Percentiles rank a stretch among this genome's conserved stretches.
Evolutionary conservation across 2,797 vertebrate genomes (phyloP).

Genomic region (Loris lydekkerianus): DNA sequence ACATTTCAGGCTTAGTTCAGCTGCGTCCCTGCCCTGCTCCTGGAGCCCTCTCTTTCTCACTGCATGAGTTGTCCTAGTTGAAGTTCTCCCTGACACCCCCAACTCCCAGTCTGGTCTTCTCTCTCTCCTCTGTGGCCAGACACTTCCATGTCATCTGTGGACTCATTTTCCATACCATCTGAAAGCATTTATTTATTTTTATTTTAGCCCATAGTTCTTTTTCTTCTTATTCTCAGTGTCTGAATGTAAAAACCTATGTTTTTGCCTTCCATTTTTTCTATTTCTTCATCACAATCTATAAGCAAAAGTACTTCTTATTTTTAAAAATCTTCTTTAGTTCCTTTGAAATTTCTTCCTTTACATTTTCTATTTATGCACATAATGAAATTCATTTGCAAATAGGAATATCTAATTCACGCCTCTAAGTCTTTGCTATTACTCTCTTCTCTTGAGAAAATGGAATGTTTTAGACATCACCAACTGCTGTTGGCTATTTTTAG

Average conservation of each 20-base stretch:
- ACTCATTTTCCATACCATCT: background rate
- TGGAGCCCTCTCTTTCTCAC: background rate
- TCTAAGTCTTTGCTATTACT: conserved; percentile 32
- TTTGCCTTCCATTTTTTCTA: background rate
- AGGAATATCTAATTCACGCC: background rate
- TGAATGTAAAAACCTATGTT: background rate
- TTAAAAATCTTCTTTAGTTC: background rate
- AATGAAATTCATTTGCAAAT: conserved; percentile 9
- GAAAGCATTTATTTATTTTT: conserved; percentile 4
- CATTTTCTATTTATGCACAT: background rate
- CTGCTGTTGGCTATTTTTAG: background rate
- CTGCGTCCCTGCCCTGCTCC: background rate
- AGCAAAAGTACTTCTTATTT: background rate
- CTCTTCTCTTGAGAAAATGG: background rate
- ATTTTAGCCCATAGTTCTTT: background rate
- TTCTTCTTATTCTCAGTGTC: conserved; percentile 11
- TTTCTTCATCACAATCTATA: background rate
- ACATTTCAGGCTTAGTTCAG: background rate
- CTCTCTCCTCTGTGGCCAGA: background rate
- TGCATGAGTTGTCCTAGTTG: too few relatives aligned
- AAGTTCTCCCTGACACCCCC: background rate
- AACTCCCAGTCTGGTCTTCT: too few relatives aligned
- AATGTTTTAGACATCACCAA: background rate
- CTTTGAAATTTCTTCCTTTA: background rate
- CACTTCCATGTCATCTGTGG: background rate